Conservation (phyloP, 2,113 vertebrate genomes). For the Agelaius tricolor region DNA sequence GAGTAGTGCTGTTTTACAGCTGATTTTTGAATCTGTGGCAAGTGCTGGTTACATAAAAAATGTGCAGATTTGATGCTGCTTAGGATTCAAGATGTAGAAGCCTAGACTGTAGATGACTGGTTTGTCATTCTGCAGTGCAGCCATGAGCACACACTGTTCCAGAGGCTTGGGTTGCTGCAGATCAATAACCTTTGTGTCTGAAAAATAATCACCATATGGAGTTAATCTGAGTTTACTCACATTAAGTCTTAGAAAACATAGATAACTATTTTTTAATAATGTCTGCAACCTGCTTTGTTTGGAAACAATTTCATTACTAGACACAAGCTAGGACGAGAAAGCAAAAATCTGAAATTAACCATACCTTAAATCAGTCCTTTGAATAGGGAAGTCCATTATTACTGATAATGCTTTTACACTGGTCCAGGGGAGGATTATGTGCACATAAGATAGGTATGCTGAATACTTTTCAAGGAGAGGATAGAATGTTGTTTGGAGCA, state of each 20-base stretch:
- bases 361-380: background rate
- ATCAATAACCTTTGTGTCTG: background rate
- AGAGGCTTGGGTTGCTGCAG: background rate
- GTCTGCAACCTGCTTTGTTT: background rate
- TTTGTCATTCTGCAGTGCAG: background rate
- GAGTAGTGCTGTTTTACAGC: background rate
- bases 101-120: background rate
- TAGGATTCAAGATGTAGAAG: background rate
- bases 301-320: background rate
- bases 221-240: background rate
- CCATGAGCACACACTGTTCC: background rate
- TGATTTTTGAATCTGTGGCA: background rate
- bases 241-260: background rate
- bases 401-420: constrained; percentile 1
- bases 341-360: constrained; percentile 16
- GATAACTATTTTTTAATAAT: background rate
- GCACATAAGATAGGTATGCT: background rate
- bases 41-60: background rate
- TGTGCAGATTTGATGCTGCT: background rate
- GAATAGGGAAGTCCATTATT: background rate
- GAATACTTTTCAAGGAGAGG: background rate
- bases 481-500: background rate
- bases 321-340: background rate
- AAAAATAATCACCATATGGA: background rate
- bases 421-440: background rate